A percentile compares a stretch with the other conserved stretches of the same genome.
These are phyloP conservation scores for Chlorops oryzae DNA, from an alignment of 1,140 invertebrate species.

Conservation along the genomic window DNA sequence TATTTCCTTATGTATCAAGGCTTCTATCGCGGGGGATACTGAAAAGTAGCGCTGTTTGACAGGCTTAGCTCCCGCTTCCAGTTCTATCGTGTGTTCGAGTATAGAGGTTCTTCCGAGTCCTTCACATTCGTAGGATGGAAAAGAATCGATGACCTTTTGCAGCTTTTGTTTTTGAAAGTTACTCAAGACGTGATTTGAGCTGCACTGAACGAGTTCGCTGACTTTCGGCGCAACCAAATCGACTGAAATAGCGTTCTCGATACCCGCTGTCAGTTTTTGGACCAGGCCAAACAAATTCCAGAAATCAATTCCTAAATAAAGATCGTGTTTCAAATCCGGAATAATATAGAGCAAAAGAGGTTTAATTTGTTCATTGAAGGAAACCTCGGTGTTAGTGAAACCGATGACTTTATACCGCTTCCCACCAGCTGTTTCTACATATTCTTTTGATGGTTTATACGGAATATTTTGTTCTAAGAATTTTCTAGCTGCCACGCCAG, in stretches of 20 bases:
- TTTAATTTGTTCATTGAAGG: slow-evolving; percentile 5
- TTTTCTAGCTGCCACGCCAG: neutral
- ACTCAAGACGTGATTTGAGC: neutral
- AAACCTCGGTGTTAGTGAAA: neutral
- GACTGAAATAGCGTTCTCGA: neutral
- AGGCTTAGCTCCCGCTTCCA: neutral
- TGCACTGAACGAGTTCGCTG: too few species aligned
- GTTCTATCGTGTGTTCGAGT: slow-evolving; percentile 1
- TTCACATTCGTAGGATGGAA: slow-evolving; percentile 1
- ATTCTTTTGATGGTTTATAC: slow-evolving; percentile 1
- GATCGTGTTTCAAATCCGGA: slow-evolving; percentile 3
- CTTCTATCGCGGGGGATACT: slow-evolving; percentile 16
- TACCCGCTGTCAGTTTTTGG: neutral
- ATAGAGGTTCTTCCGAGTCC: neutral
- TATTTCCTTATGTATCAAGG: slow-evolving; percentile 13
- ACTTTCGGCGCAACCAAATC: neutral
- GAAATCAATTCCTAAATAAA: slow-evolving; percentile 17
- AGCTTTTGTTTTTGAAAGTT: neutral
- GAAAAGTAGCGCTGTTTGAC: slow-evolving; percentile 13
- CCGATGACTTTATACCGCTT: slow-evolving; percentile 1
- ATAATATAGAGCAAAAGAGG: slow-evolving; percentile 11
- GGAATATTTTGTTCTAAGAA: neutral
- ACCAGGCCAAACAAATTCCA: slow-evolving; percentile 10
- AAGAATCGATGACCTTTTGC: neutral
- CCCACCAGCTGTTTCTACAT: slow-evolving; percentile 10